Evolutionary conservation across 2,113 vertebrate genomes (phyloP).

Genomic region (Clarias gariepinus): DNA sequence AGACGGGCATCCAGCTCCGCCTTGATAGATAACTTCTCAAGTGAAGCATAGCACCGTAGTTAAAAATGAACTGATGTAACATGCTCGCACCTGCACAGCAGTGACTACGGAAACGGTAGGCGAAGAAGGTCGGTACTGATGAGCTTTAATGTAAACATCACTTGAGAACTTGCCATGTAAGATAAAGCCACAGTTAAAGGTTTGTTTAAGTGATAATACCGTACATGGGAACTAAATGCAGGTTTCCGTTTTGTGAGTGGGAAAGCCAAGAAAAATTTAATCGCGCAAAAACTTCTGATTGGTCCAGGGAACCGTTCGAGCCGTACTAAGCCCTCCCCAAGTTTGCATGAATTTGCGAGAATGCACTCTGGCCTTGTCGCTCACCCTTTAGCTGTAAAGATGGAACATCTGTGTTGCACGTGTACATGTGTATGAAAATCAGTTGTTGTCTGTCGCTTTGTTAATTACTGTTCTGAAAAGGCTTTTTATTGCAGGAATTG

Average conservation of each 20-base stretch:
- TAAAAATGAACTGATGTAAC: too few species aligned
- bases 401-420: neutral
- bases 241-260: neutral
- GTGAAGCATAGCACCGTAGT: too few species aligned
- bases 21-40: too few species aligned
- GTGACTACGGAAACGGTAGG: too few species aligned
- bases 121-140: too few species aligned
- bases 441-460: too few species aligned
- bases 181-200: neutral
- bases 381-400: neutral
- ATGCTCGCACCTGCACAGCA: too few species aligned
- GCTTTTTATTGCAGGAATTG: neutral
- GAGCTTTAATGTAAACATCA: too few species aligned
- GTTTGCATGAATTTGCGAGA: neutral
- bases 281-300: too few species aligned
- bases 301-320: neutral
- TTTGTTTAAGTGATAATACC: too few species aligned
- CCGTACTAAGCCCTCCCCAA: neutral
- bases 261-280: neutral
- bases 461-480: neutral
- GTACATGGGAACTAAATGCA: neutral
- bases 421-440: neutral
- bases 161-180: neutral
- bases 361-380: neutral
- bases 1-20: too few species aligned